Evolutionary conservation across 2,888 invertebrate genomes (phyloP).

Genomic region (Netelia virgata): DNA sequence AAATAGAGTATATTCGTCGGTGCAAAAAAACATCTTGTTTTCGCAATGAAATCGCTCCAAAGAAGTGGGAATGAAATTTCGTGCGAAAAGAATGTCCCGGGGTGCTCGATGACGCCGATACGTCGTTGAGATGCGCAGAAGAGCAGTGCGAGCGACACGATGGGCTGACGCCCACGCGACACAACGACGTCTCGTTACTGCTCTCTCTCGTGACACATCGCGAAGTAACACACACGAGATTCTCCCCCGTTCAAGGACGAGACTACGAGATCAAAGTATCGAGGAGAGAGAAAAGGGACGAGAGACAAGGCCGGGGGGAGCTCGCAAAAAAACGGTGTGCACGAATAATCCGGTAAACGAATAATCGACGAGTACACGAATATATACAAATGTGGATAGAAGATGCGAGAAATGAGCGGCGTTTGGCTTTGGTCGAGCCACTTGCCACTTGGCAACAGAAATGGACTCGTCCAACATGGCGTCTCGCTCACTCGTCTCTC

Average conservation of each 20-base stretch:
- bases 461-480: slow-evolving; percentile 85
- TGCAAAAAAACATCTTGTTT: too few relatives aligned
- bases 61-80: not conserved
- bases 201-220: slow-evolving; percentile 49
- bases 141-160: slow-evolving; percentile 31
- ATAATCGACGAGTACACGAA: slow-evolving; percentile 65
- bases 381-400: slow-evolving; percentile 10
- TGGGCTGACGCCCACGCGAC: slow-evolving; percentile 70
- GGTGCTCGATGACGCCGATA: slow-evolving; percentile 24
- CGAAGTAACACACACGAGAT: slow-evolving; percentile 3
- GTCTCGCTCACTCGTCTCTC: slow-evolving; percentile 26
- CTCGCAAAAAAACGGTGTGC: not conserved
- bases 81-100: slow-evolving; percentile 9
- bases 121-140: slow-evolving; percentile 54
- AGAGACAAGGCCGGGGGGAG: not conserved
- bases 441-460: slow-evolving; percentile 74
- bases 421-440: slow-evolving; percentile 47
- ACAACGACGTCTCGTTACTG: slow-evolving; percentile 47
- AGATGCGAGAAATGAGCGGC: slow-evolving; percentile 21
- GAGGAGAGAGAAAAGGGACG: not conserved
- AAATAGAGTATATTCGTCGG: too few relatives aligned
- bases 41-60: too few relatives aligned
- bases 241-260: slow-evolving; percentile 22
- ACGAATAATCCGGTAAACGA: slow-evolving; percentile 14
- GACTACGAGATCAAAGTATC: slow-evolving; percentile 5